Evolutionary conservation across 2,797 vertebrate species (phyloP).

Genomic region (Diplodus sargus): DNA sequence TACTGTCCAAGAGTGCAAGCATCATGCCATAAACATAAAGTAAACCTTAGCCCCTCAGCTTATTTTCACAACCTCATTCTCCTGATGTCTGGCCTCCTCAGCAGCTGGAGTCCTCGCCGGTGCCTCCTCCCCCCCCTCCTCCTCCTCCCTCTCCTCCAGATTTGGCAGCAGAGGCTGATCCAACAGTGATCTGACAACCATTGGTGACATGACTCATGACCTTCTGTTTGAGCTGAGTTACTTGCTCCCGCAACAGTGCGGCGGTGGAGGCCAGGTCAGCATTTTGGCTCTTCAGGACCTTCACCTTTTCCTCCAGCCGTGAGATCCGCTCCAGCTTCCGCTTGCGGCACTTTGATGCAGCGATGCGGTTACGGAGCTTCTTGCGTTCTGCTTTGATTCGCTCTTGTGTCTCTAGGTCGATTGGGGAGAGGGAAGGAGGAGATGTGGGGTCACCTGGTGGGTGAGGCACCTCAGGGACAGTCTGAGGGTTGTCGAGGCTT

Average conservation of each 20-base stretch:
- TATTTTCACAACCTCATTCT: neutral
- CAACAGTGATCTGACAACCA: constrained; percentile 88
- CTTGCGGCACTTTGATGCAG: constrained; percentile 92
- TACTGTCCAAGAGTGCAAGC: constrained; percentile 10
- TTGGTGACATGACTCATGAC: constrained; percentile 91
- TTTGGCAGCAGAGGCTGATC: constrained; percentile 64
- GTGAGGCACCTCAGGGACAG: constrained; percentile 88
- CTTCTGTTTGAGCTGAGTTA: constrained; percentile 90
- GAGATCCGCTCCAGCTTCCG: constrained; percentile 92
- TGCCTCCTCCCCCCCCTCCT: constrained; percentile 63
- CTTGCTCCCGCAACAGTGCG: constrained; percentile 89
- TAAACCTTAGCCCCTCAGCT: constrained; percentile 13
- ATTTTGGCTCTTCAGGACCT: constrained; percentile 91
- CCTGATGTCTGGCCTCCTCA: constrained; percentile 61
- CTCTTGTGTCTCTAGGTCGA: constrained; percentile 90
- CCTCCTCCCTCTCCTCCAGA: constrained; percentile 66
- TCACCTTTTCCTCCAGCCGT: constrained; percentile 91
- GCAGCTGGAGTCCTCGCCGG: constrained; percentile 79
- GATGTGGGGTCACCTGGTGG: constrained; percentile 80
- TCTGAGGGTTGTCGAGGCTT: constrained; percentile 88
- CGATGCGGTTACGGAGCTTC: constrained; percentile 91
- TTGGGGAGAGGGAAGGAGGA: constrained; percentile 85
- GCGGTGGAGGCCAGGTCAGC: constrained; percentile 90
- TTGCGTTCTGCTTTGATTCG: constrained; percentile 91
- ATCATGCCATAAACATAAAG: constrained; percentile 23